phyloP scores from a whole-genome alignment of 2,113 vertebrate species.

The Pongo abelii region DNA sequence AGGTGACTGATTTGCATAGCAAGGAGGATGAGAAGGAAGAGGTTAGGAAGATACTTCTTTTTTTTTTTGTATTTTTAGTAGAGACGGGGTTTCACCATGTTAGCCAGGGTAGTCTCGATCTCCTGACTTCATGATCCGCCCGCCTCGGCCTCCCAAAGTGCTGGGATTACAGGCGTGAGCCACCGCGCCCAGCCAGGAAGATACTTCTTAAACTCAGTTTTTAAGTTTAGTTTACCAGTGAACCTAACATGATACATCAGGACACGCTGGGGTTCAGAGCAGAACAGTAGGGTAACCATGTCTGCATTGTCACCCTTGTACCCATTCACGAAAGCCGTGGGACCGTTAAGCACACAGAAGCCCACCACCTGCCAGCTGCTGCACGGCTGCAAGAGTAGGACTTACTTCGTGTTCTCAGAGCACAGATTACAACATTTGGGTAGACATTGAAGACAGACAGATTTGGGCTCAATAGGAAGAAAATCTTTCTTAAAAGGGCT shows the following conservation, averaged over 20 bases:
- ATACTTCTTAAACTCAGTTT: background rate
- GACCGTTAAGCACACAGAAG: background rate
- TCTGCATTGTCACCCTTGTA: background rate
- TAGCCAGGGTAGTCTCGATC: no score
- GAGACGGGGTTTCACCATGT: no score
- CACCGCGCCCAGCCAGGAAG: background rate
- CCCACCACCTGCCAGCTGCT: background rate
- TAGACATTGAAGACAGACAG: background rate
- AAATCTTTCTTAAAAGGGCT: background rate
- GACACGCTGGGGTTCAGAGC: background rate
- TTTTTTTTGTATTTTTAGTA: no score
- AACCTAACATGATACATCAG: background rate
- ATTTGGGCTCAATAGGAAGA: background rate
- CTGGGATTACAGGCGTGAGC: no score
- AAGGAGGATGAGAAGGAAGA: background rate
- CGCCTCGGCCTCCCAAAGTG: no score
- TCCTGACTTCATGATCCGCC: no score
- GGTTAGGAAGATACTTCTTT: background rate
- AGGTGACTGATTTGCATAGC: background rate
- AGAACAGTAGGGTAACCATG: background rate
- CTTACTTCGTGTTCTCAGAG: background rate
- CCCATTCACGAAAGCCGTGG: no score
- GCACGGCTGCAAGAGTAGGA: background rate
- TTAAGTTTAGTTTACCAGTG: background rate
- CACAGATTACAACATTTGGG: fast-evolving